Percentiles rank a stretch among this genome's conserved stretches.
These are phyloP conservation scores for Onychomys arenicola DNA, from an alignment of 2,797 vertebrate species.

Conservation along the genomic window DNA sequence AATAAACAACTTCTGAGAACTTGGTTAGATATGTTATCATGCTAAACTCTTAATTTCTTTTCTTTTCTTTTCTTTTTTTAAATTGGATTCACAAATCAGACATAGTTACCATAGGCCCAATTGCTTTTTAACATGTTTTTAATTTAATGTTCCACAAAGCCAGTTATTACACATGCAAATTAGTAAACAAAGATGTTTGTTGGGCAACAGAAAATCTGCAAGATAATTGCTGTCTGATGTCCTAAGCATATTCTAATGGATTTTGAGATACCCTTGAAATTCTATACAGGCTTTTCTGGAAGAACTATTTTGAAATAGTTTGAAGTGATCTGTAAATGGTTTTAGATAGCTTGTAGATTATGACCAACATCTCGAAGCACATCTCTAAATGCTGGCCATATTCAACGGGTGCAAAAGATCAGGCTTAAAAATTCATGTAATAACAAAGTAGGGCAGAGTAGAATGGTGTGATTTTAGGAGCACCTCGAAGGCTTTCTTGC, in stretches of 20 bases:
- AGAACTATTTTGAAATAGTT: constrained; percentile 69
- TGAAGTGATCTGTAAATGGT: constrained; percentile 29
- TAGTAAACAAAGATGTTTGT: constrained; percentile 65
- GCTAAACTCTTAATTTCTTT: neutral
- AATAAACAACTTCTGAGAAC: constrained; percentile 46
- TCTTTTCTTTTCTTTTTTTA: neutral
- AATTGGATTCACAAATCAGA: constrained; percentile 50
- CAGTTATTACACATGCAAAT: constrained; percentile 38
- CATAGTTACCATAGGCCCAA: constrained; percentile 23
- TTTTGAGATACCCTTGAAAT: constrained; percentile 65
- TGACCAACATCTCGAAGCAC: constrained; percentile 9
- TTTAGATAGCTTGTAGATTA: constrained; percentile 44
- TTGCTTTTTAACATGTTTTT: constrained; percentile 67
- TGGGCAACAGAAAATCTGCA: constrained; percentile 5
- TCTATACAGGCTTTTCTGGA: constrained; percentile 56
- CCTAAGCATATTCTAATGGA: constrained; percentile 49
- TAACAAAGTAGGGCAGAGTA: neutral
- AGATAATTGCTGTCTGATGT: constrained; percentile 52
- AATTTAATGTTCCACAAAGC: constrained; percentile 67
- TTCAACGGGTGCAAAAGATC: constrained; percentile 21
- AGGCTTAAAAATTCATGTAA: constrained; percentile 8
- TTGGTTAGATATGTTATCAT: neutral
- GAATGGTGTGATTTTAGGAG: neutral
- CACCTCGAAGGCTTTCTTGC: constrained; percentile 22
- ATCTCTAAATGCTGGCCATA: constrained; percentile 56